These are phyloP conservation scores for Hexactinellida sp. DNA, from an alignment of 37 sponge, comb jelly and placozoan genomes.

Conservation along the genomic window DNA sequence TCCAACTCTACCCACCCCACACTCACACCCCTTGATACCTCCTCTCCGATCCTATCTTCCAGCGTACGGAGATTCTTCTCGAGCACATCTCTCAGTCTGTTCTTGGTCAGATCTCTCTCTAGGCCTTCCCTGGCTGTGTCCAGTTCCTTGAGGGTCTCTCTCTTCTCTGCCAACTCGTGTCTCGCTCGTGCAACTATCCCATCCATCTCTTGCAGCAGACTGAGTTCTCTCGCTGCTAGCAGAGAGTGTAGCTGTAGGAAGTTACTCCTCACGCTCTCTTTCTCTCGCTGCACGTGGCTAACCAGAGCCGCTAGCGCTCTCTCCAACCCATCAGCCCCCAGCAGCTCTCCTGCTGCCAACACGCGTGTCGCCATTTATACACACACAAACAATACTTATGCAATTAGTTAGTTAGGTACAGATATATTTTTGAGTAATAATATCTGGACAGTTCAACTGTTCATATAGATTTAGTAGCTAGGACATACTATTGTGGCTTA, in stretches of 20 bases:
- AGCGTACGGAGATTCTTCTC: neutral
- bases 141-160: neutral
- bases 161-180: neutral
- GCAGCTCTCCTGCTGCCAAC: neutral
- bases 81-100: neutral
- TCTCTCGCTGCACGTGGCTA: neutral
- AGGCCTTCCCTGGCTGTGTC: constrained; percentile 11
- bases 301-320: neutral
- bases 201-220: neutral
- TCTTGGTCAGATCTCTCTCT: constrained; percentile 11
- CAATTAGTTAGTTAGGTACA: too few species aligned
- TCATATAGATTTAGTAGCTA: too few species aligned
- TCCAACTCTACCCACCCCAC: constrained; percentile 8
- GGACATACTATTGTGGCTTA: too few species aligned
- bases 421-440: too few species aligned
- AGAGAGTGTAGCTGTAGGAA: neutral
- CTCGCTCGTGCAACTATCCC: neutral
- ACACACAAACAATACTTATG: too few species aligned
- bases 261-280: neutral
- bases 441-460: too few species aligned
- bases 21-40: neutral
- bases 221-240: neutral
- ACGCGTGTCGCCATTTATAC: neutral
- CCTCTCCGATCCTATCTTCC: neutral
- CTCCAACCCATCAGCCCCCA: neutral